These are phyloP conservation scores for Fistularia tabacaria DNA, from an alignment of 2,797 vertebrate species.

Conservation along the genomic window DNA sequence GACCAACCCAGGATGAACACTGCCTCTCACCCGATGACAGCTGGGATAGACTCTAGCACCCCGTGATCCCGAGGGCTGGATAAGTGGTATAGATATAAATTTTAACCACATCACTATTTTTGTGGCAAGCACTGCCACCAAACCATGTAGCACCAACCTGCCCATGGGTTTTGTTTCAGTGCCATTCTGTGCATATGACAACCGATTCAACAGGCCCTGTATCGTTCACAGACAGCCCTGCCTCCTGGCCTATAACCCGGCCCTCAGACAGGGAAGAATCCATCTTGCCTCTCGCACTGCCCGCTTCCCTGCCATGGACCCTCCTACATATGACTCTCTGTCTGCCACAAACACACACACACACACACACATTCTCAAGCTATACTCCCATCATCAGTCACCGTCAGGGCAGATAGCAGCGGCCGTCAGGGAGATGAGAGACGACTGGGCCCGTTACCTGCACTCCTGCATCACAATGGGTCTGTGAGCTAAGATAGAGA, in stretches of 20 bases:
- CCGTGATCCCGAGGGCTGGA: no score
- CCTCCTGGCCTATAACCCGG: slow-evolving; percentile 42
- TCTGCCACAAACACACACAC: slow-evolving; percentile 25
- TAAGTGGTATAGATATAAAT: neutral
- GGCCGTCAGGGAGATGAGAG: slow-evolving; percentile 69
- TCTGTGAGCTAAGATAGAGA: slow-evolving; percentile 49
- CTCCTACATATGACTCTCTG: slow-evolving; percentile 31
- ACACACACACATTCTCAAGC: slow-evolving; percentile 15
- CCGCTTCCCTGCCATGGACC: slow-evolving; percentile 38
- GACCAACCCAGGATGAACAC: no score
- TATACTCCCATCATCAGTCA: slow-evolving; percentile 69
- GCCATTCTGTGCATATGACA: slow-evolving; percentile 24
- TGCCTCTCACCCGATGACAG: no score
- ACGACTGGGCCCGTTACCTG: slow-evolving; percentile 66
- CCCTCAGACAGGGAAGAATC: slow-evolving; percentile 52
- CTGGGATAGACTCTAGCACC: no score
- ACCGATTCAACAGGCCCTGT: slow-evolving; percentile 39
- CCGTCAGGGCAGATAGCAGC: slow-evolving; percentile 63
- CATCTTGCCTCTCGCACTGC: slow-evolving; percentile 47
- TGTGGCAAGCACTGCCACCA: neutral
- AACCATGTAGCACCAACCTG: slow-evolving; percentile 1
- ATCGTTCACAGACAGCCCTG: slow-evolving; percentile 8
- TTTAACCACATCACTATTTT: slow-evolving; percentile 1
- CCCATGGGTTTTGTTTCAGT: slow-evolving; percentile 21
- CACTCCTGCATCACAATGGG: slow-evolving; percentile 69